Base-by-base conservation (phyloP, 2,888 invertebrate genomes). In the Chloromyia formosa region DNA sequence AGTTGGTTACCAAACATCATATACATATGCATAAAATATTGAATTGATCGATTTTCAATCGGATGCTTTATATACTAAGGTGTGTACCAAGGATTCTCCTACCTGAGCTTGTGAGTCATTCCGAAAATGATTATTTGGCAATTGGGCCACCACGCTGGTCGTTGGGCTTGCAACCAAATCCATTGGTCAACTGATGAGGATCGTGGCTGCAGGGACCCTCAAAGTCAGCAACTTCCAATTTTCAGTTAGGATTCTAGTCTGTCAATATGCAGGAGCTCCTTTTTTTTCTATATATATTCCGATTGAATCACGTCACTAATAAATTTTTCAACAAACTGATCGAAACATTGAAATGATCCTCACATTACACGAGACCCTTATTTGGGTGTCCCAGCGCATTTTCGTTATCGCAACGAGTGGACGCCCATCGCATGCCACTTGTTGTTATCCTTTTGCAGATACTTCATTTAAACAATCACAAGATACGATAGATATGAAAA, bases 101-200 rank as follows among this genome's bases (percentile, higher is more conserved):
- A 71, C 71, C 71, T 71, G 71, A 20, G 77, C 77, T 76, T 80
- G 81, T 76, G 83, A 81, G 79, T 85, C 85, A 81, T 82, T 83
- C 72, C 84, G 84, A 82, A 83, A 85, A 80, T 85, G 84, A 82
- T 85, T 85, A 80, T 85, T 85, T 76, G 84, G 84, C 80, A 85
- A 81, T 78, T 82, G 82, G 79, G 83, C 81, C 80, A 83, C 83
- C 27, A 35, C 27, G 27, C 7, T 35, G 81, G 83, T 84, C 80
- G 81, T 81, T 75, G 80, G 77, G 76, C 80, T 79, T 78, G 83
- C 84, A 77, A 82, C 82, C 78, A 83, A 82, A 84, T 84, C 84
- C 84, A 84, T 84, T 78, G 80, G 83, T 78, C 1, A 45, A 49
- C 18, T 60, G 16, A 27, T 35, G 69, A 54, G 66, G 49, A 42